These are phyloP conservation scores for Xylocopa sonorina DNA, from an alignment of 1,140 invertebrate genomes.

Conservation along the genomic window DNA sequence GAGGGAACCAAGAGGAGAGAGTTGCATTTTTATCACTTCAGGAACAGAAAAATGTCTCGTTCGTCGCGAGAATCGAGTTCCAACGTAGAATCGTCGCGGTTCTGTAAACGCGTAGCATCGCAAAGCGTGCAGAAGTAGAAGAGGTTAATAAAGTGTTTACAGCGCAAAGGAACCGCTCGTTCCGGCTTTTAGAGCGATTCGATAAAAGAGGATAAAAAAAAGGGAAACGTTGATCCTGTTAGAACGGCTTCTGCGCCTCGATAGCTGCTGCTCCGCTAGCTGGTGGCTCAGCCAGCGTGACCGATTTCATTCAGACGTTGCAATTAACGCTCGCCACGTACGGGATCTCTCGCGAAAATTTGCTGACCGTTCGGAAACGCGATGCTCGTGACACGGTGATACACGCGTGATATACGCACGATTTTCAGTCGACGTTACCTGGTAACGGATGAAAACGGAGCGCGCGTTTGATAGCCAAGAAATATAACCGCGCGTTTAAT, in stretches of 20 bases:
- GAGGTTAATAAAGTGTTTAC: neutral
- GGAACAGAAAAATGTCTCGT: too few relatives aligned
- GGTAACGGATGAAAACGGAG: neutral
- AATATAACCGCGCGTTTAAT: neutral
- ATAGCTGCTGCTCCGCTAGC: neutral
- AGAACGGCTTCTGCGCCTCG: neutral
- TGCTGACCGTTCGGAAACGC: neutral
- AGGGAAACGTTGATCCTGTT: neutral
- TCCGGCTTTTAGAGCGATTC: neutral
- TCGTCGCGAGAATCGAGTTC: too few relatives aligned
- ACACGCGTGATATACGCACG: neutral
- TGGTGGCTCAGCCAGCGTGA: neutral
- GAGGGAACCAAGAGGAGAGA: too few relatives aligned
- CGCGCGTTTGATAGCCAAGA: neutral
- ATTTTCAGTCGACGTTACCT: neutral
- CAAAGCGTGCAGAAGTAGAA: neutral
- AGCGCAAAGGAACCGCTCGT: neutral
- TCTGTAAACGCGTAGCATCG: neutral
- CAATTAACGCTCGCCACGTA: neutral
- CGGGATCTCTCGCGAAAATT: neutral
- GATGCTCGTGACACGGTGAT: neutral
- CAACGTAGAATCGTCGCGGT: too few relatives aligned
- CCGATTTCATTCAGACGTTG: conserved; percentile 7
- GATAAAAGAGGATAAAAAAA: neutral
- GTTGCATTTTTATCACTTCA: too few relatives aligned